Conservation (phyloP, 2,113 vertebrate species). For the Leptocoma aspasia region DNA sequence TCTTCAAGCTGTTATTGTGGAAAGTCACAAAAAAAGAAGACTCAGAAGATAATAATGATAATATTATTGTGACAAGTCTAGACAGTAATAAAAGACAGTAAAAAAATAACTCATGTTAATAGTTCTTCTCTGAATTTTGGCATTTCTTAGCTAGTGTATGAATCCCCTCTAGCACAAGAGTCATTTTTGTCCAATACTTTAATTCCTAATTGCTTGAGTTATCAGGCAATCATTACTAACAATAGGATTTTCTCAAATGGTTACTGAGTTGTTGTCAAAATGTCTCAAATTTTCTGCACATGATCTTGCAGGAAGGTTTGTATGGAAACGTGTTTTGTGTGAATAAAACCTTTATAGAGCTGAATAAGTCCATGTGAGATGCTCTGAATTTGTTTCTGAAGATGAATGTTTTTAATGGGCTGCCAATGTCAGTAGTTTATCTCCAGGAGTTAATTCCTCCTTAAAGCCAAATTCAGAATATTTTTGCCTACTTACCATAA, state of each 20-base stretch:
- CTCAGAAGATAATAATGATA: neutral
- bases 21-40: neutral
- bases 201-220: conserved; percentile 12
- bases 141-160: neutral
- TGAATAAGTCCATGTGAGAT: neutral
- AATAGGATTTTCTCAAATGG: conserved; percentile 15
- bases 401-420: neutral
- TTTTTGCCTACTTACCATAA: neutral
- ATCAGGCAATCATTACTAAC: neutral
- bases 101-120: neutral
- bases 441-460: neutral
- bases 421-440: neutral
- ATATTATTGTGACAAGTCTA: neutral
- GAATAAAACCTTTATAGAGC: neutral
- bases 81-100: too few species aligned
- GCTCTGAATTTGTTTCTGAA: neutral
- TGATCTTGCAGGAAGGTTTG: neutral
- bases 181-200: neutral
- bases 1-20: neutral
- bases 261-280: conserved; percentile 20
- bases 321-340: neutral
- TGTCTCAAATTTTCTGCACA: neutral
- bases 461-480: neutral
- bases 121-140: conserved; percentile 7
- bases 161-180: neutral